Base-by-base conservation (phyloP, 2,888 invertebrate species). In the Acleris holmiana region DNA sequence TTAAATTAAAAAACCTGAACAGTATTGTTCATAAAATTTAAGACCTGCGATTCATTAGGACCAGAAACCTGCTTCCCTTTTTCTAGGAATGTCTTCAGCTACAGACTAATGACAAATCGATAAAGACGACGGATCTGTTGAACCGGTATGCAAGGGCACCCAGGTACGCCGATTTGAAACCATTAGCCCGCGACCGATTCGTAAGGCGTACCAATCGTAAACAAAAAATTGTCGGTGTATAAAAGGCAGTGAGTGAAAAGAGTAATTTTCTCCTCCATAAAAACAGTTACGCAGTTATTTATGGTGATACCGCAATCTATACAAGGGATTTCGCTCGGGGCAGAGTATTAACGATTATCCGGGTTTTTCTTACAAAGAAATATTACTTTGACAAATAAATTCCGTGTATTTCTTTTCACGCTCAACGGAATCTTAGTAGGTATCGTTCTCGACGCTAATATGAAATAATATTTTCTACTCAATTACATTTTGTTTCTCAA, bases 241-340 rank as follows among this genome's bases (percentile, higher is more conserved):
- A 85, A 87, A 85, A 85, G 80, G 86, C 87, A 87, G 80, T 86
- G 85, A 89, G 84, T 86, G 76, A 76, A 74, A 77, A 77, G 73
- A 74, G 77, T 76, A 77, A 77, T 76, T 76, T 78, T 78, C 74
- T 87, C 88, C 87, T 85, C 88, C 88, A 90, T 89, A 91, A 90
- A 91, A 91, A 89, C 89, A 89, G 88, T 88, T 88, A 84, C 84
- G 82, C 80, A 85, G 89, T 89, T 91, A 91, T 91, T 91, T 91
- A 90, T 88, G 88, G 83, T 85, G 90, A 88, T 87, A 87, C 88
- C 88, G 85, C 90, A 88, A 89, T 90, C 89, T 89, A 88, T 91
- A 88, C 86, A 87, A 84, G 88, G 88, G 89, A 88, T 89, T 88
- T 80, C 75, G 86, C 90, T 81, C 76, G 75, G 78, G 86, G 90